Conservation (phyloP, 2,888 invertebrate genomes). For the Ferrisia virgata region DNA sequence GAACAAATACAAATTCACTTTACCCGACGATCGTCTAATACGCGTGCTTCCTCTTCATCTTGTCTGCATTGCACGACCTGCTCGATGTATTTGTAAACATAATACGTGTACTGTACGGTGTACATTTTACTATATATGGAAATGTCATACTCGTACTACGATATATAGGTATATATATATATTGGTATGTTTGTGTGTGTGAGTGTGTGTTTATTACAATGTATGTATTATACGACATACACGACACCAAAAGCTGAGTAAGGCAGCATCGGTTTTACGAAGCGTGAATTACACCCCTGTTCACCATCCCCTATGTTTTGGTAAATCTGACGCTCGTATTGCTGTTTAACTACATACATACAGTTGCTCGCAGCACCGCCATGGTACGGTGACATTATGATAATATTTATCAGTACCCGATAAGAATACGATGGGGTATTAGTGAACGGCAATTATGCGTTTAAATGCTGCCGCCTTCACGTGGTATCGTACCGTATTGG, state of each 20-base stretch:
- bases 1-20: constrained; percentile 28
- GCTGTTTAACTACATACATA: neutral
- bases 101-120: neutral
- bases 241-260: neutral
- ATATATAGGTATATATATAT: neutral
- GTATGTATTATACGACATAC: neutral
- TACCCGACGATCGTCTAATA: neutral
- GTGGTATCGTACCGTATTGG: neutral
- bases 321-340: neutral
- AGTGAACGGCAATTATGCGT: neutral
- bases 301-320: neutral
- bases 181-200: no score
- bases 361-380: neutral
- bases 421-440: neutral
- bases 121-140: neutral
- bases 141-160: neutral
- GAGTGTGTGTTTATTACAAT: no score
- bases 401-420: neutral
- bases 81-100: neutral
- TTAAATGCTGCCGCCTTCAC: neutral
- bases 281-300: neutral
- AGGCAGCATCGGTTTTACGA: neutral
- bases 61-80: neutral
- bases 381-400: neutral
- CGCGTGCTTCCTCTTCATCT: neutral